Evolutionary conservation across 2,888 invertebrate species (phyloP).

Genomic region (Scrobipalpa costella): DNA sequence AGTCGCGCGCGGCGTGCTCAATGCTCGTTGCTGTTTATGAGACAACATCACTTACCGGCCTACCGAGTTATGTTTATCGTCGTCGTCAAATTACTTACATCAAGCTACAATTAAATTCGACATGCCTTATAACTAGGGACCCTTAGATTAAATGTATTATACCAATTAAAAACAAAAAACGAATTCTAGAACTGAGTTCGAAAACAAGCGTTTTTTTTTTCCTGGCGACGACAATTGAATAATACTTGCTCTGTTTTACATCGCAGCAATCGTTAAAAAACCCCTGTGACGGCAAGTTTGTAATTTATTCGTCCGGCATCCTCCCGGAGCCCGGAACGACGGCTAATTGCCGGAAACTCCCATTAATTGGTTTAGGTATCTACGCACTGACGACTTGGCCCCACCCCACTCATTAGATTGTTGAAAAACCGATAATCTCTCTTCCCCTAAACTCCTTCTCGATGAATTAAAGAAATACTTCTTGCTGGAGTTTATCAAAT

Average conservation of each 20-base stretch:
- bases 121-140: neutral
- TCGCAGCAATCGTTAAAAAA: neutral
- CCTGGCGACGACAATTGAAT: neutral
- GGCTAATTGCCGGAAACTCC: slow-evolving; percentile 62
- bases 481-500: neutral
- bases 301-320: slow-evolving; percentile 58
- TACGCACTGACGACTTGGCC: slow-evolving; percentile 44
- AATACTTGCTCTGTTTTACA: neutral
- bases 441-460: slow-evolving; percentile 30
- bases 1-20: too few species aligned
- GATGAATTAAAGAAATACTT: slow-evolving; percentile 20
- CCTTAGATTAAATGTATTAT: too few species aligned
- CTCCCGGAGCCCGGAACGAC: slow-evolving; percentile 47
- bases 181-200: neutral
- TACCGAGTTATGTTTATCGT: neutral
- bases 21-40: neutral
- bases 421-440: slow-evolving; percentile 46
- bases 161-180: too few species aligned
- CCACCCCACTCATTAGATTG: slow-evolving; percentile 46
- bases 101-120: neutral
- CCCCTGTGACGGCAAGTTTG: slow-evolving; percentile 32
- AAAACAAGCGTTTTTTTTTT: neutral
- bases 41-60: slow-evolving; percentile 11
- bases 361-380: slow-evolving; percentile 50
- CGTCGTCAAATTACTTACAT: neutral